A percentile compares a stretch with the other conserved stretches of the same genome.
Conservation (phyloP, 2,113 vertebrate genomes). For the Ailuropoda melanoleuca region DNA sequence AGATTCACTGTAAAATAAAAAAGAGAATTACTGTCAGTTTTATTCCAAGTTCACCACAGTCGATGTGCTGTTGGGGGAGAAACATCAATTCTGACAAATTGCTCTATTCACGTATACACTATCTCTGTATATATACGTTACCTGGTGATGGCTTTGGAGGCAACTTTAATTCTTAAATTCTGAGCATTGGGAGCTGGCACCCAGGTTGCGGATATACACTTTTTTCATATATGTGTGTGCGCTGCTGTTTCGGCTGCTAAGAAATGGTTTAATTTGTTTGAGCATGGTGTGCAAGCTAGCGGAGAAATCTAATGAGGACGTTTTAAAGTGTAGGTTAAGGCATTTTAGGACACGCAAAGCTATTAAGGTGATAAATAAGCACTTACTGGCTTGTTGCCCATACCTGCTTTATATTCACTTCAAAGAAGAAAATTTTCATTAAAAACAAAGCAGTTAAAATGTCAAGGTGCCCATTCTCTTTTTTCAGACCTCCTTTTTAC, state of each 20-base stretch:
- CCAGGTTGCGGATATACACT: not conserved
- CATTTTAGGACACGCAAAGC: slow-evolving; percentile 17
- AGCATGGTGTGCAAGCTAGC: not conserved
- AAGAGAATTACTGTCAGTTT: slow-evolving; percentile 68
- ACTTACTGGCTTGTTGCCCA: slow-evolving; percentile 51
- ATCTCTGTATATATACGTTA: not conserved
- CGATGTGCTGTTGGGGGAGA: slow-evolving; percentile 46
- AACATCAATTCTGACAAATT: slow-evolving; percentile 59
- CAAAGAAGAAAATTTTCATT: slow-evolving; percentile 70
- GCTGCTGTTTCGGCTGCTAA: not conserved
- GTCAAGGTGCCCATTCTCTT: slow-evolving; percentile 75
- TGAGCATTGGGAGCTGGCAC: not conserved
- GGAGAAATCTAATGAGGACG: not conserved
- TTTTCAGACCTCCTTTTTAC: slow-evolving; percentile 64
- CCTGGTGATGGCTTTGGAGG: not conserved
- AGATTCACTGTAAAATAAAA: slow-evolving; percentile 66
- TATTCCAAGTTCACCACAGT: slow-evolving; percentile 47
- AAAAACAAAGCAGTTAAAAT: slow-evolving; percentile 78
- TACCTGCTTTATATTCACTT: slow-evolving; percentile 63
- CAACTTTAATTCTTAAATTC: slow-evolving; percentile 24
- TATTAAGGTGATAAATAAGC: slow-evolving; percentile 48
- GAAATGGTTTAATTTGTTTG: not conserved
- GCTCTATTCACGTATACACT: not conserved
- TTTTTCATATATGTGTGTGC: not conserved
- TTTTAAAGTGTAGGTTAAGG: not conserved